phyloP scores from a whole-genome alignment of 2,888 invertebrate genomes.

The Drosophila lacicola region DNA sequence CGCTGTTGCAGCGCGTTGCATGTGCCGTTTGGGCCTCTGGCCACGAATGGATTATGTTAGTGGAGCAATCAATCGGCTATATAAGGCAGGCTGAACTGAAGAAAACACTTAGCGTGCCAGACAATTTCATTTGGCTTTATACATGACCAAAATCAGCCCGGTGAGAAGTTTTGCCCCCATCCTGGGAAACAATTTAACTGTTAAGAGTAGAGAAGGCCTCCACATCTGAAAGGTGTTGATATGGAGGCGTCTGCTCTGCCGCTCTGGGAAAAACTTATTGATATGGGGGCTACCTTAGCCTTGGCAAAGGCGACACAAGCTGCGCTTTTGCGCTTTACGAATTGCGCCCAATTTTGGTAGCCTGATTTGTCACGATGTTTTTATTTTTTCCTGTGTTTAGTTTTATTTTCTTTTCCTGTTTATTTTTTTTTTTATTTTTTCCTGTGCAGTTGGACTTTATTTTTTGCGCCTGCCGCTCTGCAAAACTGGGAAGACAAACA shows the following conservation, averaged over 20 bases:
- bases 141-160: constrained; percentile 66
- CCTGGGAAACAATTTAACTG: constrained; percentile 60
- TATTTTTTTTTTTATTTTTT: constrained; percentile 21
- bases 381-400: constrained; percentile 30
- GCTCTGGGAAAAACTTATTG: constrained; percentile 69
- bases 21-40: constrained; percentile 26
- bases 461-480: constrained; percentile 53
- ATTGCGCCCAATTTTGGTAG: constrained; percentile 84
- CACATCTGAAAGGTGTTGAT: constrained; percentile 54
- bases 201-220: constrained; percentile 13
- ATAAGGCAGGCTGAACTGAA: constrained; percentile 73
- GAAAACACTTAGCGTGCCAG: constrained; percentile 75
- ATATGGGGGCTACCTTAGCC: constrained; percentile 67
- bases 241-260: constrained; percentile 54
- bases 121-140: constrained; percentile 75
- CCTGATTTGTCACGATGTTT: constrained; percentile 85
- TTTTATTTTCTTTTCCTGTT: constrained; percentile 27
- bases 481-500: constrained; percentile 81
- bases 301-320: constrained; percentile 41
- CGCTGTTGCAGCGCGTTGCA: constrained; percentile 45
- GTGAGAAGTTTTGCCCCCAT: constrained; percentile 54
- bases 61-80: constrained; percentile 82
- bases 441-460: constrained; percentile 20
- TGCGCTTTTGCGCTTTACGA: constrained; percentile 38
- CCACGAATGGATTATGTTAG: constrained; percentile 68